phyloP scores from a whole-genome alignment of 2,888 invertebrate genomes.

The Oscheius sp. region DNA sequence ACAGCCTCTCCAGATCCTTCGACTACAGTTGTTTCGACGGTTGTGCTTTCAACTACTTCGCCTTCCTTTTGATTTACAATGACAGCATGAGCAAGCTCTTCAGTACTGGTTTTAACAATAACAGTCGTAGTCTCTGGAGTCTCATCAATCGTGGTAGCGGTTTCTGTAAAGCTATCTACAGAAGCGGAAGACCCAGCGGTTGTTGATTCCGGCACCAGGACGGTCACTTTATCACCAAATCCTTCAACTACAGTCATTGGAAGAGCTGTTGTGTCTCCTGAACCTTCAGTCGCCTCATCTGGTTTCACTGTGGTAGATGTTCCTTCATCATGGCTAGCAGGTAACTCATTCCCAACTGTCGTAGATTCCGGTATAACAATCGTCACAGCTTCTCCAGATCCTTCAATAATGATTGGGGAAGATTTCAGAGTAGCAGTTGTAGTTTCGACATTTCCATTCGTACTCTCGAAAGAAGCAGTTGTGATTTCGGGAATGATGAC shows the following conservation, averaged over 20 bases:
- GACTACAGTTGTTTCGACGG: too few species aligned
- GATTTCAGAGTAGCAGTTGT: neutral
- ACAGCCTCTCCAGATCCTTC: too few species aligned
- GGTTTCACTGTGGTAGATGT: neutral
- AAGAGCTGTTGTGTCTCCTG: slow-evolving; percentile 31
- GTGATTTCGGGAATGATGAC: neutral
- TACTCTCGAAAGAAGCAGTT: neutral
- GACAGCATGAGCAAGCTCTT: too few species aligned
- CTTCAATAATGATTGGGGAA: neutral
- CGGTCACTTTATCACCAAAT: neutral
- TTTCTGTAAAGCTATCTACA: slow-evolving; percentile 7
- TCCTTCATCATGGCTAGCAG: neutral
- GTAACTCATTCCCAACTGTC: slow-evolving; percentile 1
- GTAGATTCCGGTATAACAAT: too few species aligned
- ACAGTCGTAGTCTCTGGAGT: slow-evolving; percentile 3
- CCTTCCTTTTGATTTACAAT: too few species aligned
- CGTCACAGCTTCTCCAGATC: neutral
- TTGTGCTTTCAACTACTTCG: too few species aligned
- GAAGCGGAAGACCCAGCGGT: neutral
- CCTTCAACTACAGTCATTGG: slow-evolving; percentile 2
- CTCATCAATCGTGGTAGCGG: neutral
- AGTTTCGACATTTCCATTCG: too few species aligned
- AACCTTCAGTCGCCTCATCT: slow-evolving; percentile 11
- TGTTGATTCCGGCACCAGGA: neutral
- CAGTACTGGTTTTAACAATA: too few species aligned